These are phyloP conservation scores for Parauchenoglanis punctatus DNA, from an alignment of 2,797 vertebrate genomes.

Conservation along the genomic window DNA sequence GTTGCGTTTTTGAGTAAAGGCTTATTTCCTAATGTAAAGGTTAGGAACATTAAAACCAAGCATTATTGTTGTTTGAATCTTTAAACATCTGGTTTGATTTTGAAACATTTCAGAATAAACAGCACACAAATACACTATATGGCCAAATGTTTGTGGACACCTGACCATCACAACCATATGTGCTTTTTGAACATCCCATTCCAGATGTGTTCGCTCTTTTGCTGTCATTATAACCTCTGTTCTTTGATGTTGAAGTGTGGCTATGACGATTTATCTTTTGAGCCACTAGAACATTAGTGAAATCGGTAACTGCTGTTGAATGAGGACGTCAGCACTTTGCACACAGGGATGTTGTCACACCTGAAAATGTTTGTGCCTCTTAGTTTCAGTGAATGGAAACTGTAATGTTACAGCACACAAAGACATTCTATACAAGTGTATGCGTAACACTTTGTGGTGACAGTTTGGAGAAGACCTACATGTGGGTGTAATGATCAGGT, in stretches of 20 bases:
- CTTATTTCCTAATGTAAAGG: background rate
- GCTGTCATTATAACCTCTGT: background rate
- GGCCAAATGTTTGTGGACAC: background rate
- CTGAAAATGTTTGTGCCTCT: background rate
- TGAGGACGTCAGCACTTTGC: background rate
- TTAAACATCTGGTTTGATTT: background rate
- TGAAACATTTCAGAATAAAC: background rate
- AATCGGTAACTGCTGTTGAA: background rate
- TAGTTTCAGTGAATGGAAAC: background rate
- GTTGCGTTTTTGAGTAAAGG: background rate
- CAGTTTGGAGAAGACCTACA: background rate
- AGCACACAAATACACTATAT: background rate
- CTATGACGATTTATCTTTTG: background rate
- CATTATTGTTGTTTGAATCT: background rate
- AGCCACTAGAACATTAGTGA: background rate
- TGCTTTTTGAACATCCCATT: background rate
- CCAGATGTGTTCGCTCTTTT: background rate
- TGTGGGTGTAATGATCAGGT: background rate
- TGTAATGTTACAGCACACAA: background rate
- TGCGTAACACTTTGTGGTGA: background rate
- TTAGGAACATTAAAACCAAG: background rate
- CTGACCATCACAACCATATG: background rate
- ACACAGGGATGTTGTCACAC: background rate
- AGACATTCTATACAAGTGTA: background rate
- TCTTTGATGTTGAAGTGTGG: background rate